These are phyloP conservation scores for Nematolebias whitei DNA, from an alignment of 2,113 vertebrate genomes.

Conservation along the genomic window DNA sequence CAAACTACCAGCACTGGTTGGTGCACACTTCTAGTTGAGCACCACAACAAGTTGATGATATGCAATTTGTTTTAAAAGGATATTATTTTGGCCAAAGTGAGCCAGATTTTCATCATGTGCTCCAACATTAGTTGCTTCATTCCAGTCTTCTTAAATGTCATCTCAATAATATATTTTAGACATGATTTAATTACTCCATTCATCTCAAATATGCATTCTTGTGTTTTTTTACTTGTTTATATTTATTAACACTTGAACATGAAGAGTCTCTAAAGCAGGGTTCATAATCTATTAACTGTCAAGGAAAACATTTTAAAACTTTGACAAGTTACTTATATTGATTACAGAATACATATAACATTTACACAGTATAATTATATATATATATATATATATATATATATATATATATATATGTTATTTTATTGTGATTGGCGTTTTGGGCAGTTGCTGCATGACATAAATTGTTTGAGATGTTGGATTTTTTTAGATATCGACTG, in stretches of 20 bases:
- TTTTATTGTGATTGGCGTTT: neutral
- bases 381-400: no score
- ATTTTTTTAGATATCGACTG: neutral
- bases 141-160: no score
- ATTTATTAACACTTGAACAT: slow-evolving; percentile 18
- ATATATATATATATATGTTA: no score
- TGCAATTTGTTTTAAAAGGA: no score
- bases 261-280: slow-evolving; percentile 1
- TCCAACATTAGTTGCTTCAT: no score
- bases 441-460: neutral
- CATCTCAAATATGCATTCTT: neutral
- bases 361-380: no score
- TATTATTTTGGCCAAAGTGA: neutral
- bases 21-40: neutral
- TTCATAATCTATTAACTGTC: slow-evolving; percentile 22
- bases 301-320: slow-evolving; percentile 1
- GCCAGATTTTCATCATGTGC: neutral
- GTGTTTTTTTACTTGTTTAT: neutral
- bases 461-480: neutral
- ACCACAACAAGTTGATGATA: no score
- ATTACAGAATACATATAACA: no score
- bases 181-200: neutral
- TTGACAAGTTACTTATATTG: neutral
- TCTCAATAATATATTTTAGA: neutral
- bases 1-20: neutral